Evolutionary conservation across 2,797 vertebrate genomes (phyloP).

Genomic region (Taeniopygia guttata): DNA sequence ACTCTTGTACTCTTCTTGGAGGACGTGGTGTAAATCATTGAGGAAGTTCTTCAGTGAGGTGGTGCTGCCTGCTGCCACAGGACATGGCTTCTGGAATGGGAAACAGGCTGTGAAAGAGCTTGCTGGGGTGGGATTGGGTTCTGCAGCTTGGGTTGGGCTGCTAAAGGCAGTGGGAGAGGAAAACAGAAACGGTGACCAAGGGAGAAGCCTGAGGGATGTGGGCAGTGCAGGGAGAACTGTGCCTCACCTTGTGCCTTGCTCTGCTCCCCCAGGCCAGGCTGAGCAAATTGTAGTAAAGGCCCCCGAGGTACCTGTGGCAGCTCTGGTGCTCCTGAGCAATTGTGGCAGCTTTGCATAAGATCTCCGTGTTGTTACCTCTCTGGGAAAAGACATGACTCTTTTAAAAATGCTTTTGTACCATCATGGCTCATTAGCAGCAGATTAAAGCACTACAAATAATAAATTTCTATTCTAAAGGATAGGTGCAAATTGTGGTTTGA

Average conservation of each 20-base stretch:
- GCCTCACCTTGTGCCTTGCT: neutral
- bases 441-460: neutral
- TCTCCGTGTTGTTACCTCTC: neutral
- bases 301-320: neutral
- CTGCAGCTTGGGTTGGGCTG: neutral
- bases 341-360: constrained; percentile 33
- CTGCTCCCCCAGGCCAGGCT: neutral
- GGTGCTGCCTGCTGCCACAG: neutral
- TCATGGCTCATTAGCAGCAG: neutral
- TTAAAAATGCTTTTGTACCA: neutral
- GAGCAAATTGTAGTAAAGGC: constrained; percentile 11
- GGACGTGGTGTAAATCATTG: neutral
- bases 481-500: accelerated
- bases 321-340: neutral
- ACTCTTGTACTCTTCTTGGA: neutral
- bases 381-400: neutral
- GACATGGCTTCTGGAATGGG: neutral
- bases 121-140: neutral
- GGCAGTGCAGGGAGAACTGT: neutral
- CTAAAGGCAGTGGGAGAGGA: accelerated
- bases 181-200: accelerated
- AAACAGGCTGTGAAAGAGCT: accelerated
- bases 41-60: constrained; percentile 39
- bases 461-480: accelerated
- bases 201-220: neutral